Base-by-base conservation (phyloP, 2,113 vertebrate genomes). In the Polypterus bichir region DNA sequence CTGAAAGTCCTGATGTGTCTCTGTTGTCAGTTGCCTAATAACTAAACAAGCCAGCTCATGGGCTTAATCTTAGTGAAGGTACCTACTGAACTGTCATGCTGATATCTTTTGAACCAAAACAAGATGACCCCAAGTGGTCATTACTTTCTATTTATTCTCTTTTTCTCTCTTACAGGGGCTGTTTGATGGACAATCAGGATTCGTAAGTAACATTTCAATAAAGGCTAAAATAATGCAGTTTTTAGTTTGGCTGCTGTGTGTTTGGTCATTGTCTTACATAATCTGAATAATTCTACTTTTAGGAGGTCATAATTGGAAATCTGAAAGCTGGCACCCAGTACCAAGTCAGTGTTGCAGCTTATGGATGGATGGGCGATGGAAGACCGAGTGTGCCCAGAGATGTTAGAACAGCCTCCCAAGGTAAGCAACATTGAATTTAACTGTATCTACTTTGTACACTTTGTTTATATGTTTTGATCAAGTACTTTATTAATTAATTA, bases 311-410 rank as follows among this genome's bases (percentile, higher is more conserved):
- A 9, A 83, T 98, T 0, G 76, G 80, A 7, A 75, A 84, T 59
- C 79, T 97, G 65, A 90, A 88, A 64, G 84, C 93, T 48, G 90
- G 85, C 70, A 82, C 90, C 0, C 82, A 75, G 1, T 93, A 95
- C 69, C 83, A 79, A 0, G 88, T 97, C 45, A 91, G 86, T 0
- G 72, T 97, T 7, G 91, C 89, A 59, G 92, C 93, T 0, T 92
- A 91, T 2, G 74, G 89, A 59, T 89, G 81, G 89, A 81, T 80
- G 0, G 90, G 90, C 52, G 90, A 92, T 62, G 91, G 95, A 9
- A 75, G 85, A 59, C 86, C 89, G 59, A 98, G 94, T 74, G 80
- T 89, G 78, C 86, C 91, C 59, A 83, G 72, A 64, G 84, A 89
- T 3, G 69, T 97, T 65, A 80, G 86, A 66, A 97, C 94, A 3